Base-by-base conservation (phyloP, 2,888 invertebrate species). In the Diaphora mendica region DNA sequence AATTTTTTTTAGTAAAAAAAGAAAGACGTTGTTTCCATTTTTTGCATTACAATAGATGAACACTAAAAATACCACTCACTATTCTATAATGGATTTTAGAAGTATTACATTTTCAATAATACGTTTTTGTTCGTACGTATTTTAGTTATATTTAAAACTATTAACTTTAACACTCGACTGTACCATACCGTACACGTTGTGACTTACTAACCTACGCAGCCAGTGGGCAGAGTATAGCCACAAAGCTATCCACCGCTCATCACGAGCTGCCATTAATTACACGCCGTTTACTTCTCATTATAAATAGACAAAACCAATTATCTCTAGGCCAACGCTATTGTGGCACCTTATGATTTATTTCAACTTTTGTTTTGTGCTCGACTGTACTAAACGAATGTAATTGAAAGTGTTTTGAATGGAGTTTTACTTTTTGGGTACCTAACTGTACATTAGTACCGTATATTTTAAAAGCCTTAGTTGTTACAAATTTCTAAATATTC, bases 261-360 rank as follows among this genome's bases (percentile, higher is more conserved):
- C 88, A 87, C 81, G 74, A 77, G 70, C 87, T 85, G 87, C 87
- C 93, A 95, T 95, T 94, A 94, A 95, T 95, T 93, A 94, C 89
- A 86, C 84, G 86, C 90, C 90, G 89, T 91, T 93, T 92, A 92
- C 89, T 88, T 83, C 92, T 91, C 92, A 93, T 95, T 94, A 94
- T 91, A 91, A 91, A 91, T 91, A 92, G 93, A 92, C 91, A 89
- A 90, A 91, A 91, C 91, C 92, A 91, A 92, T 92, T 92, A 91
- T 85, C 84, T 91, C 89, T 88, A 90, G 72, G 90, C 88, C 89
- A 91, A 82, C 82, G 80, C 86, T 82, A 86, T 86, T 84, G 82
- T 84, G 82, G 75, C 75, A 75, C 75, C 79, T 85, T 85, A 78
- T 92, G 92, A 93, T 94, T 93, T 92, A 93, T 93, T 89, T 87